phyloP scores from a whole-genome alignment of 2,888 invertebrate species.

The Drosophila borborema region DNA sequence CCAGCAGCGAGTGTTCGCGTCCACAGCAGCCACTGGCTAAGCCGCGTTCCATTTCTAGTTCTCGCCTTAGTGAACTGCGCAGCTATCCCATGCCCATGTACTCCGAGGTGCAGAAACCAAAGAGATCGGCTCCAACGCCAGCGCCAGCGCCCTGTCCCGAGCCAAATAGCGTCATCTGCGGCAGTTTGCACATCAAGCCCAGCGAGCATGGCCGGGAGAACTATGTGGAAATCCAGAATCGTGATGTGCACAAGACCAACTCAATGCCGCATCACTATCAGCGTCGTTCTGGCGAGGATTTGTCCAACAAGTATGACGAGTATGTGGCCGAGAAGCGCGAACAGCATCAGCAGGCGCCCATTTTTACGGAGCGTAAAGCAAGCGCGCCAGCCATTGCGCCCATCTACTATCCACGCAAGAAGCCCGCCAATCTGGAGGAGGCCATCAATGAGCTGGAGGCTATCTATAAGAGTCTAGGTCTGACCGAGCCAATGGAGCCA shows the following conservation, averaged over 20 bases:
- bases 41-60: slow-evolving; percentile 83
- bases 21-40: slow-evolving; percentile 86
- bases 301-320: slow-evolving; percentile 84
- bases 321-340: slow-evolving; percentile 83
- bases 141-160: slow-evolving; percentile 33
- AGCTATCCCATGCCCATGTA: slow-evolving; percentile 82
- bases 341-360: slow-evolving; percentile 77
- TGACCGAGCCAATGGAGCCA: slow-evolving; percentile 87
- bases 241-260: slow-evolving; percentile 79
- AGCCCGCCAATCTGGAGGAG: slow-evolving; percentile 93
- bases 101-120: slow-evolving; percentile 83
- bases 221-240: slow-evolving; percentile 81
- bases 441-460: slow-evolving; percentile 95
- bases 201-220: slow-evolving; percentile 70
- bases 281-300: slow-evolving; percentile 76
- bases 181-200: slow-evolving; percentile 83
- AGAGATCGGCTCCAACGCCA: slow-evolving; percentile 30
- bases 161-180: slow-evolving; percentile 78
- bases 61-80: slow-evolving; percentile 76
- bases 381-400: slow-evolving; percentile 53
- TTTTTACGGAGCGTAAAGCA: slow-evolving; percentile 80
- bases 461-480: slow-evolving; percentile 94
- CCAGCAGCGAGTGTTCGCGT: slow-evolving; percentile 83
- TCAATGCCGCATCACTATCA: slow-evolving; percentile 85
- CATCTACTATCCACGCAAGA: slow-evolving; percentile 85